Conservation (phyloP, 2,113 vertebrate genomes). For the Hymenochirus boettgeri region DNA sequence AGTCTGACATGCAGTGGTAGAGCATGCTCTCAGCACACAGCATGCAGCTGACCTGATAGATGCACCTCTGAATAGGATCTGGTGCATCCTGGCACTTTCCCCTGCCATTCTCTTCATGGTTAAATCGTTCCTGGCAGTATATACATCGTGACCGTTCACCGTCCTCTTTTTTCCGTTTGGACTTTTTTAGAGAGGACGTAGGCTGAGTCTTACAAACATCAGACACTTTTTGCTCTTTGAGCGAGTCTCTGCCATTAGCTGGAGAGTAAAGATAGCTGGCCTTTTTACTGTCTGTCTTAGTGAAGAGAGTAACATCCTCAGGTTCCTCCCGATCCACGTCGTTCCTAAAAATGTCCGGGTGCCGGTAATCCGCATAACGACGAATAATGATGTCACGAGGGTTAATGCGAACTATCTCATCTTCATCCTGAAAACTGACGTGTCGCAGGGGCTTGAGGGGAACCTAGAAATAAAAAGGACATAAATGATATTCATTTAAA, state of each 20-base stretch:
- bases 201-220: conserved; percentile 89
- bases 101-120: conserved; percentile 95
- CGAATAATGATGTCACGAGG: conserved; percentile 93
- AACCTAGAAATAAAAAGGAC: conserved; percentile 58
- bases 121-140: conserved; percentile 97
- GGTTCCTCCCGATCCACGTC: conserved; percentile 81
- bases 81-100: conserved; percentile 96
- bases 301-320: conserved; percentile 76
- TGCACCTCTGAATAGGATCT: conserved; percentile 94
- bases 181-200: conserved; percentile 78
- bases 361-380: conserved; percentile 95
- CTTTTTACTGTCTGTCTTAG: conserved; percentile 91
- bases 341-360: conserved; percentile 91
- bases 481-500: too few relatives aligned
- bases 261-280: conserved; percentile 82
- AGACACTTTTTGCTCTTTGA: conserved; percentile 73
- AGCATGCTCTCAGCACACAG: conserved; percentile 98
- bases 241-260: conserved; percentile 78
- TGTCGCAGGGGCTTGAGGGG: conserved; percentile 81
- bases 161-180: conserved; percentile 89
- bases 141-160: conserved; percentile 94
- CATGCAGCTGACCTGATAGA: conserved; percentile 98
- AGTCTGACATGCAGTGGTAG: conserved; percentile 99
- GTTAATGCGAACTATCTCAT: conserved; percentile 97
- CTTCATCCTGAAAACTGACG: conserved; percentile 94